Base-by-base conservation (phyloP, 2,113 vertebrate species). In the Ursus arctos region DNA sequence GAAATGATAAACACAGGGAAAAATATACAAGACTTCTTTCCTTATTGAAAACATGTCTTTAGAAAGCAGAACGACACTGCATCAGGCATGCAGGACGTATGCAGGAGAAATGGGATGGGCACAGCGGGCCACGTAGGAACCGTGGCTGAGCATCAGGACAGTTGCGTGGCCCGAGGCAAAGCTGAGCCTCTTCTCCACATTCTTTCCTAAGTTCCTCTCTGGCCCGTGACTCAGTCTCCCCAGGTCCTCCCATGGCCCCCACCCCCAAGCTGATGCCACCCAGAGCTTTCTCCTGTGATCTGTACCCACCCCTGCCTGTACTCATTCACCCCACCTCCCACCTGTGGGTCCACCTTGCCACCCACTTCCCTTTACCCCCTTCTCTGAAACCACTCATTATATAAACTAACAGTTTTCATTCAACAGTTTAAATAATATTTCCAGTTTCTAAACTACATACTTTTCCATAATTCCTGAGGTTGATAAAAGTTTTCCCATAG, bases 71-170 rank as follows among this genome's bases (percentile, higher is more conserved):
- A 40, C 36, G 14, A 2, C 2, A 1, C 49, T 22, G 40, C 22
- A 19, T 19, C 19, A 24, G 2, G 55, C 12, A 53, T 36, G 16
- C 4, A 18, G n/a, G 19, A n/a, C 40, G n/a, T 15, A 4, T 1
- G 5, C 13, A 47, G 31, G 33, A 33, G 40, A 51, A 15, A 49
- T 21, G 4, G 26, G 36, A 22, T 19, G 47, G 18, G 11, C 24
- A 12, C 1, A 7, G 67, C 16, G 0, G 13, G 19, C 15, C 16
- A 19, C 1, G n/a, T 0, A 1, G 24, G 21, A 13, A 21, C 67
- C 6, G 7, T 26, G 10, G 11, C 72, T 2, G 59, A 40, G 36
- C 43, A 16, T 7, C 33, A 1, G 51, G 47, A 8, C 69, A 28
- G n/a, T 2, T 9, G 1, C 19, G 2, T 3, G 14, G 36, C 51